phyloP scores from a whole-genome alignment of 2,797 vertebrate genomes.

The Megalops cyprinoides region DNA sequence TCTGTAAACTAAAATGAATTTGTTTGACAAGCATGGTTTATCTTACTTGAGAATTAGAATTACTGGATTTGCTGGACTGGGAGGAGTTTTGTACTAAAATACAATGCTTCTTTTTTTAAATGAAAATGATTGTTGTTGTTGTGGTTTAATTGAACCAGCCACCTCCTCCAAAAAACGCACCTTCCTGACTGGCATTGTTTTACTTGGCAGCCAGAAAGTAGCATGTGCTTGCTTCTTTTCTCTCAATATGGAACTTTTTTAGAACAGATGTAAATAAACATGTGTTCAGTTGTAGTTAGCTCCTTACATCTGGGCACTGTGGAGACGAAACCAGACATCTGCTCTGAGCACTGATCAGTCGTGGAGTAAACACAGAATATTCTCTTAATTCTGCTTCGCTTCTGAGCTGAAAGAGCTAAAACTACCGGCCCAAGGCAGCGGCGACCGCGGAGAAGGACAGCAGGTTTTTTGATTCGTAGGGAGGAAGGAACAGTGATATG shows the following conservation, averaged over 20 bases:
- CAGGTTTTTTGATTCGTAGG: not conserved
- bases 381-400: too few species aligned
- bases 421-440: too few species aligned
- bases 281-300: not conserved
- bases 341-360: too few species aligned
- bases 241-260: too few species aligned
- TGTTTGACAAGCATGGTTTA: not conserved
- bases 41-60: not conserved
- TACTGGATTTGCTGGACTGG: not conserved
- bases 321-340: not conserved
- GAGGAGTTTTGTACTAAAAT: too few species aligned
- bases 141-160: not conserved
- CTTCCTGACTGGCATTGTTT: not conserved
- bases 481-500: not conserved
- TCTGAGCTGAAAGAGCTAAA: too few species aligned
- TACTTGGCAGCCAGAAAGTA: not conserved
- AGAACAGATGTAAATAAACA: too few species aligned
- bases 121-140: not conserved
- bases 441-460: too few species aligned
- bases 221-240: not conserved
- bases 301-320: not conserved
- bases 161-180: not conserved
- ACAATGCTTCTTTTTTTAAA: not conserved
- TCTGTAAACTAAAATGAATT: not conserved
- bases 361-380: not conserved